Conservation (phyloP, 2,113 vertebrate species). For the Megalops atlanticus region DNA sequence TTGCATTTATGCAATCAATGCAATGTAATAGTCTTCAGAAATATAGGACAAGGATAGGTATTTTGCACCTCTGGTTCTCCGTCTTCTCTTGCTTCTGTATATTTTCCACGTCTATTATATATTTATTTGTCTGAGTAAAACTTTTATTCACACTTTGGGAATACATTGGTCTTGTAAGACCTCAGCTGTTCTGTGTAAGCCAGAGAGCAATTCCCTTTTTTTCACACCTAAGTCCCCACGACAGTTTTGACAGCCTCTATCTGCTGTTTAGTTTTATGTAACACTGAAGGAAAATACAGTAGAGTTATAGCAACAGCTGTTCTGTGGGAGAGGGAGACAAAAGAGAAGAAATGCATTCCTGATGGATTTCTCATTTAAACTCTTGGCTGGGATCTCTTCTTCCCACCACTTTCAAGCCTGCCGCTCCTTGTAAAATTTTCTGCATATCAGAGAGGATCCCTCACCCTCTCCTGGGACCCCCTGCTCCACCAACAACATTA, state of each 20-base stretch:
- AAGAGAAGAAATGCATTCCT: constrained; percentile 77
- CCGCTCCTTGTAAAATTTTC: constrained; percentile 77
- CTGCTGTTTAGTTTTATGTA: constrained; percentile 41
- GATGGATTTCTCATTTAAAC: constrained; percentile 76
- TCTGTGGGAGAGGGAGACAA: constrained; percentile 54
- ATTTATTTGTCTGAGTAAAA: constrained; percentile 4
- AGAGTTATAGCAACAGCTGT: constrained; percentile 82
- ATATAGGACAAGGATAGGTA: neutral
- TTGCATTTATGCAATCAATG: neutral
- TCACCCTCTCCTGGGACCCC: constrained; percentile 66
- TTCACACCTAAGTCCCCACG: constrained; percentile 20
- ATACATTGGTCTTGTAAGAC: constrained; percentile 26
- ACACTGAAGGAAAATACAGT: constrained; percentile 52
- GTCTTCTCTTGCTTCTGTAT: neutral
- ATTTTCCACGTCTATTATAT: neutral
- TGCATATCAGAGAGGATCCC: constrained; percentile 72
- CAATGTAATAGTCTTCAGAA: neutral
- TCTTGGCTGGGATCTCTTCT: constrained; percentile 77
- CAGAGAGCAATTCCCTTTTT: constrained; percentile 28
- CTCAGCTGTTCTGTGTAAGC: constrained; percentile 45
- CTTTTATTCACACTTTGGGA: constrained; percentile 24
- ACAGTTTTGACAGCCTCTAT: constrained; percentile 49
- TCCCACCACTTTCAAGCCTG: constrained; percentile 83
- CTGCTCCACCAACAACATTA: constrained; percentile 64
- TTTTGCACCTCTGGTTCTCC: neutral